Evolutionary conservation across 2,113 vertebrate species (phyloP).

Genomic region (Zosterops borbonicus): DNA sequence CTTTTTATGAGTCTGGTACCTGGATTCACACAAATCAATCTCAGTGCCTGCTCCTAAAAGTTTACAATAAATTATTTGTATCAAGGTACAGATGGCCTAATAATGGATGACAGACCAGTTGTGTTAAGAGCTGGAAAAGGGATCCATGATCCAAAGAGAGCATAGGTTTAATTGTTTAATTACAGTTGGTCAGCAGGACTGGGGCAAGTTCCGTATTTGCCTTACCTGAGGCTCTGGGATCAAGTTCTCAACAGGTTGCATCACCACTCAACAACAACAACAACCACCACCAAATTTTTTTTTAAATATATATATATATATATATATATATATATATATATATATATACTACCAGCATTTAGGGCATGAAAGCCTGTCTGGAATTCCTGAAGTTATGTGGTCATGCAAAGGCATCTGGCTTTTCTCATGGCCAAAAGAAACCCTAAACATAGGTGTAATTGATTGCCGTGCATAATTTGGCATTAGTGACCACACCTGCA

Average conservation of each 20-base stretch:
- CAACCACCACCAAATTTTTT: no score
- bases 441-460: neutral
- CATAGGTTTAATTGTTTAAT: neutral
- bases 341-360: neutral
- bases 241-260: neutral
- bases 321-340: no score
- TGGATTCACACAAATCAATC: neutral
- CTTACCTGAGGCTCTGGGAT: neutral
- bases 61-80: neutral
- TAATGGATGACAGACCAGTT: neutral
- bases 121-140: neutral
- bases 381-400: neutral
- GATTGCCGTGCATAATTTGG: neutral
- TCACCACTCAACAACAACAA: neutral
- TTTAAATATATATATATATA: no score
- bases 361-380: neutral
- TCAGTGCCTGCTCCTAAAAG: neutral
- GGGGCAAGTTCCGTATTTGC: neutral
- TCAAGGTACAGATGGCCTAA: neutral
- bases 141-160: neutral
- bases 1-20: neutral
- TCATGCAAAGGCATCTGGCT: neutral
- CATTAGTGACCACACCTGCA: accelerated
- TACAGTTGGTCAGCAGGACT: neutral
- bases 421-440: neutral